Evolutionary conservation across 2,113 vertebrate genomes (phyloP).

Genomic region (Lipotes vexillifer): DNA sequence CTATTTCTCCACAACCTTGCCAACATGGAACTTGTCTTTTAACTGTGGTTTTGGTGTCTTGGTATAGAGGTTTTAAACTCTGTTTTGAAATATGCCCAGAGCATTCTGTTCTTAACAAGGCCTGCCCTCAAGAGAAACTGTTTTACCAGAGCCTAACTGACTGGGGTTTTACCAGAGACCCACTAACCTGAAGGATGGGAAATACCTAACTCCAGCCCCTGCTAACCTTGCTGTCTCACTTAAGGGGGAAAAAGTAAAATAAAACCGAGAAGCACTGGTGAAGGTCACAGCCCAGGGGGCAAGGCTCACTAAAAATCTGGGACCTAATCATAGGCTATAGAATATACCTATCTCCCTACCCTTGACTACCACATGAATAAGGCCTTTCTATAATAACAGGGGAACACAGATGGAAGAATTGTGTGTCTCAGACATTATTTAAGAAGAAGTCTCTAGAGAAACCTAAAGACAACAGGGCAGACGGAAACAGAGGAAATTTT

Average conservation of each 20-base stretch:
- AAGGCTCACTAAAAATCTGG: not conserved
- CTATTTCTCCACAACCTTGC: not conserved
- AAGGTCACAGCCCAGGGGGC: not conserved
- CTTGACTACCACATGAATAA: not conserved
- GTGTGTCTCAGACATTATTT: not conserved
- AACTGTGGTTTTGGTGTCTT: not conserved
- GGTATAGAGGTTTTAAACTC: not conserved
- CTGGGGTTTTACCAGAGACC: not conserved
- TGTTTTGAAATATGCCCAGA: not conserved
- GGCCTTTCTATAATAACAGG: not conserved
- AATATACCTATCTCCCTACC: not conserved
- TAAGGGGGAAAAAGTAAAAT: not conserved
- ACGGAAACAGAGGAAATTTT: not conserved
- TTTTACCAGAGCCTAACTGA: not conserved
- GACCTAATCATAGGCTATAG: not conserved
- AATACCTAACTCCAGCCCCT: not conserved
- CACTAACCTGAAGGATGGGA: not conserved
- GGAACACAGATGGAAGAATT: not conserved
- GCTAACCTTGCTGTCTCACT: not conserved
- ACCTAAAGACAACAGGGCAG: not conserved
- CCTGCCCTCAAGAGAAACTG: not conserved
- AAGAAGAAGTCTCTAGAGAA: not conserved
- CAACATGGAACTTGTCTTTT: not conserved
- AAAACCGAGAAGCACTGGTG: not conserved
- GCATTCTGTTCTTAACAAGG: not conserved